Conservation (phyloP, 2,113 vertebrate genomes). For the Hippolais icterina region DNA sequence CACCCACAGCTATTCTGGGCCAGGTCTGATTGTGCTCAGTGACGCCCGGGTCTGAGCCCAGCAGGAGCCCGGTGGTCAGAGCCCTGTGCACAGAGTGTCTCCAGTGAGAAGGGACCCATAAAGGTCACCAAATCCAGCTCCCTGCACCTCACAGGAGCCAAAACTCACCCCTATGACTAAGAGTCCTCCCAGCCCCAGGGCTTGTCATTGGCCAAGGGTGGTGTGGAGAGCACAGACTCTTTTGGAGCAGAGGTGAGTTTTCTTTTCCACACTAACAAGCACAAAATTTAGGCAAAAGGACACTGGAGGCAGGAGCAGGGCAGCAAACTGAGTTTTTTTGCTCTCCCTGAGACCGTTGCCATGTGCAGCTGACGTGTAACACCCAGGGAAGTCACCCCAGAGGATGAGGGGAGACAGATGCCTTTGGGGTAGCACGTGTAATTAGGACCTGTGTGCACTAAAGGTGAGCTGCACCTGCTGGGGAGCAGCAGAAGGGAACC, state of each 20-base stretch:
- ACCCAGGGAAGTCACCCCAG: not conserved
- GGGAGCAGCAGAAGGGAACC: not conserved
- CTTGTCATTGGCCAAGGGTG: not conserved
- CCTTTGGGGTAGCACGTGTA: not conserved
- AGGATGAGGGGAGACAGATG: too few relatives aligned
- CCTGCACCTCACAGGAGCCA: not conserved
- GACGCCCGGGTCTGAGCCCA: not conserved
- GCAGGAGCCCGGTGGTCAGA: not conserved
- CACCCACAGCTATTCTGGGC: not conserved
- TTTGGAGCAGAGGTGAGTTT: not conserved
- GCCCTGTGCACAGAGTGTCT: not conserved
- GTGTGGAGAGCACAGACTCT: not conserved
- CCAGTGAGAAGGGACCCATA: not conserved
- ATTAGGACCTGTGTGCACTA: not conserved
- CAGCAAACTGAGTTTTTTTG: not conserved
- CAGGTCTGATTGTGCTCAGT: not conserved
- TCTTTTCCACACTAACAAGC: not conserved
- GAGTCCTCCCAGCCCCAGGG: not conserved
- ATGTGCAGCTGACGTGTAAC: not conserved
- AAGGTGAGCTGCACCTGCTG: accelerated
- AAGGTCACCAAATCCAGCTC: accelerated
- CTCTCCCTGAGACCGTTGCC: too few relatives aligned
- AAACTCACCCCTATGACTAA: not conserved
- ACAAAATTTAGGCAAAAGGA: not conserved
- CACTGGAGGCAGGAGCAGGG: not conserved